Evolutionary conservation across 2,797 vertebrate genomes (phyloP).

Genomic region (Novumbra hubbsi): DNA sequence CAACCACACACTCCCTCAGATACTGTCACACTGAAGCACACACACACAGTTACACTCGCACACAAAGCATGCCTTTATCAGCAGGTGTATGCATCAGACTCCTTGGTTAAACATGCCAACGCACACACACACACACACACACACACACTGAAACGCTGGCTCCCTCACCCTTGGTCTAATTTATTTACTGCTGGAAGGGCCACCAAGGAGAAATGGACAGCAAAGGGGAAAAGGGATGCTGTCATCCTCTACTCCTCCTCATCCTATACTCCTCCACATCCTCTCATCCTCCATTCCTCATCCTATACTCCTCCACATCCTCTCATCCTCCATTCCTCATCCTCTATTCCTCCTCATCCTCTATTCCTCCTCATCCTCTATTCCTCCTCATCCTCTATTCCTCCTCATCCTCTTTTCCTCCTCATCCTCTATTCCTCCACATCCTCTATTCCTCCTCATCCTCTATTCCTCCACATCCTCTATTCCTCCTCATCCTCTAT

Average conservation of each 20-base stretch:
- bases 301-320: no score
- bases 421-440: no score
- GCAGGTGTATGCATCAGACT: background rate
- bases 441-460: background rate
- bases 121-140: slow-evolving; percentile 17
- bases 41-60: slow-evolving; percentile 16
- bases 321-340: no score
- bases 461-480: no score
- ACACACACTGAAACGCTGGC: slow-evolving; percentile 3
- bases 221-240: slow-evolving; percentile 61
- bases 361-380: background rate
- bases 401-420: no score
- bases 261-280: slow-evolving; percentile 10
- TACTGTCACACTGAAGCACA: slow-evolving; percentile 65
- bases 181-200: slow-evolving; percentile 66
- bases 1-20: slow-evolving; percentile 64
- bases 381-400: no score
- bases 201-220: slow-evolving; percentile 72
- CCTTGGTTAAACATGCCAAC: background rate
- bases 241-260: slow-evolving; percentile 33
- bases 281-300: slow-evolving; percentile 10
- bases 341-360: slow-evolving; percentile 12
- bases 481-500: no score
- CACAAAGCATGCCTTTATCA: slow-evolving; percentile 11
- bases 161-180: slow-evolving; percentile 55